Base-by-base conservation (phyloP, 2,797 vertebrate genomes). In the Propithecus perrieri region DNA sequence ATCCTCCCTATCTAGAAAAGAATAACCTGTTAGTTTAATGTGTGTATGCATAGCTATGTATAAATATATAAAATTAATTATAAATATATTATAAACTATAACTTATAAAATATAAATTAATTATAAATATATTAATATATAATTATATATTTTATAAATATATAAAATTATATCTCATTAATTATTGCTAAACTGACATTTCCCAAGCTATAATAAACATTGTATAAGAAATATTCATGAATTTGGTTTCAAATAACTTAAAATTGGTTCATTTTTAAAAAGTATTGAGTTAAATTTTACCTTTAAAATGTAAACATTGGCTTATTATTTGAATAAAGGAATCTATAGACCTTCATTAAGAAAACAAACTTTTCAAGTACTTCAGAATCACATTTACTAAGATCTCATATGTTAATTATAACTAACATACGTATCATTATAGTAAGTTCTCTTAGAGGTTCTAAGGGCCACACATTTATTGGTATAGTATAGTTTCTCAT, bases 241-340 rank as follows among this genome's bases (percentile, higher is more conserved):
- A 83, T 93, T 91, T 86, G 65, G 28, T 59, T 95, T 90, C 75
- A 63, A 87, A 53, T 67, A 33, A 94, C 83, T 92, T 81, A 71
- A 96, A 97, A 75, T 18, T 71, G 20, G 43, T 69, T 28, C n/a
- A 33, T 85, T 96, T 83, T 92, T 43, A 80, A 95, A 89, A 93
- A 55, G 17, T 57, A 4, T 53, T 85, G 7, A 55, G 30, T 61
- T 78, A 91, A 87, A 93, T 74, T 91, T 78, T 96, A 63, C 59
- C 18, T 41, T 93, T 85, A 88, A 85, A 93, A 28, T 48, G 92
- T 57, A 94, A 88, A 92, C 26, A 88, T 26, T 43, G 46, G 28
- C 38, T 71, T 87, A 83, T 79, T 84, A 84, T 76, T 28, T 93
- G 53, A 85, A 96, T 78, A 83, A 4, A 61, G 53, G 30, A 65